Conservation (phyloP, 2,113 vertebrate genomes). For the Pseudorhombus dupliciocellatus region DNA sequence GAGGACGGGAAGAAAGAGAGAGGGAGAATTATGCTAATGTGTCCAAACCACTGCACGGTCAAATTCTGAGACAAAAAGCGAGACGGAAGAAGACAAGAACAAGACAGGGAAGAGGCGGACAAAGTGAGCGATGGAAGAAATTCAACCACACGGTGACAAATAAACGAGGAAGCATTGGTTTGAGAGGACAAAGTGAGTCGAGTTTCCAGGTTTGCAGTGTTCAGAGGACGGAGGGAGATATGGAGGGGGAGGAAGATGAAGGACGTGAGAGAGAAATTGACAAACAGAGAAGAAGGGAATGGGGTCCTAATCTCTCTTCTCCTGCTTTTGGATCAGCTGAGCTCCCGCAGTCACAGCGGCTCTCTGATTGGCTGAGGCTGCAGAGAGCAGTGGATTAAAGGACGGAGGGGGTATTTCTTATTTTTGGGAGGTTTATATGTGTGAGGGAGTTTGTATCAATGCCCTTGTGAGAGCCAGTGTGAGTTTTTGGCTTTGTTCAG, state of each 20-base stretch:
- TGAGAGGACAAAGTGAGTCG: slow-evolving; percentile 15
- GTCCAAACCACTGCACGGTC: slow-evolving; percentile 45
- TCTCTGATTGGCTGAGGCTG: slow-evolving; percentile 51
- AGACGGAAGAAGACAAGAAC: slow-evolving; percentile 2
- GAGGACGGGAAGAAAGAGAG: slow-evolving; percentile 28
- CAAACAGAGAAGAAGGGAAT: slow-evolving; percentile 38
- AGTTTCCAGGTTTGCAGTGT: slow-evolving; percentile 31
- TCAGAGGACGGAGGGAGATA: slow-evolving; percentile 26
- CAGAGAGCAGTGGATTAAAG: slow-evolving; percentile 54
- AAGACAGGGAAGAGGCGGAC: slow-evolving; percentile 2
- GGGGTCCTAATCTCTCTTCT: slow-evolving; percentile 72
- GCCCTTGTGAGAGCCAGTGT: slow-evolving; percentile 18
- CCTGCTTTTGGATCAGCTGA: slow-evolving; percentile 53
- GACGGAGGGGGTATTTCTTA: slow-evolving; percentile 37
- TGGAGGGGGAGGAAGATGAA: slow-evolving; percentile 35
- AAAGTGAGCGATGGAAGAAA: background rate
- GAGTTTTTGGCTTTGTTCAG: slow-evolving; percentile 5
- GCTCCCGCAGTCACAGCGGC: slow-evolving; percentile 43
- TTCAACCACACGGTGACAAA: slow-evolving; percentile 41
- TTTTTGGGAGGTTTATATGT: slow-evolving; percentile 15
- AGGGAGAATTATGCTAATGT: slow-evolving; percentile 66
- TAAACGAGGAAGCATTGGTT: slow-evolving; percentile 60
- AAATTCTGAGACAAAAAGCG: slow-evolving; percentile 20
- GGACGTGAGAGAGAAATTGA: slow-evolving; percentile 35
- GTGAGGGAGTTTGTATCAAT: slow-evolving; percentile 15